Percentiles rank a stretch among this genome's conserved stretches.
These are phyloP conservation scores for Sebastiscus tertius DNA, from an alignment of 2,797 vertebrate species.

Conservation along the genomic window DNA sequence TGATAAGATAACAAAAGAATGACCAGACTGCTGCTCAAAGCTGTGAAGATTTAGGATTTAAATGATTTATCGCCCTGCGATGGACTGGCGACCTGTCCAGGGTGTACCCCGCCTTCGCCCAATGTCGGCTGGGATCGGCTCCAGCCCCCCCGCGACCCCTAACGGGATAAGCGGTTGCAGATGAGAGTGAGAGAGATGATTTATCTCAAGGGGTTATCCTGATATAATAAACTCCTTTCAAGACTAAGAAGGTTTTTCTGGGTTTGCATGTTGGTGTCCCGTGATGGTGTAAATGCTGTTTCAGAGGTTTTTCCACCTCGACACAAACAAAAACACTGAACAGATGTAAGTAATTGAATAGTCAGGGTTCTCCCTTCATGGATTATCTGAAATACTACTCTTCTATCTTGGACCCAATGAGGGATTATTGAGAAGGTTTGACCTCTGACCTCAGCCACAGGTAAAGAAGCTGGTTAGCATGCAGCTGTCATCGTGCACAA, in stretches of 20 bases:
- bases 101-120: no score
- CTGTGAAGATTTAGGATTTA: not conserved
- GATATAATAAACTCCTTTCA: no score
- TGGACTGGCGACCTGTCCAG: no score
- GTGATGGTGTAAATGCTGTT: not conserved
- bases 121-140: no score
- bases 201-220: no score
- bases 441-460: constrained; percentile 32
- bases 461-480: not conserved
- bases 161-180: no score
- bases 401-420: not conserved
- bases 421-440: constrained; percentile 5
- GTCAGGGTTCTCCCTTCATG: not conserved
- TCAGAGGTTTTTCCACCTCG: not conserved
- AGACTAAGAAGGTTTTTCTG: not conserved
- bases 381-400: not conserved
- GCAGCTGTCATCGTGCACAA: not conserved
- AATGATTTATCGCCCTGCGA: no score
- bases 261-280: not conserved
- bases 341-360: not conserved
- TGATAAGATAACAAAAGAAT: no score
- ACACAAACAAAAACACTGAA: not conserved
- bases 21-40: no score
- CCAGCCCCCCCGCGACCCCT: no score
- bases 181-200: no score